These are phyloP conservation scores for Phrynosoma blainvillii DNA, from an alignment of 2,113 vertebrate species.

Conservation along the genomic window DNA sequence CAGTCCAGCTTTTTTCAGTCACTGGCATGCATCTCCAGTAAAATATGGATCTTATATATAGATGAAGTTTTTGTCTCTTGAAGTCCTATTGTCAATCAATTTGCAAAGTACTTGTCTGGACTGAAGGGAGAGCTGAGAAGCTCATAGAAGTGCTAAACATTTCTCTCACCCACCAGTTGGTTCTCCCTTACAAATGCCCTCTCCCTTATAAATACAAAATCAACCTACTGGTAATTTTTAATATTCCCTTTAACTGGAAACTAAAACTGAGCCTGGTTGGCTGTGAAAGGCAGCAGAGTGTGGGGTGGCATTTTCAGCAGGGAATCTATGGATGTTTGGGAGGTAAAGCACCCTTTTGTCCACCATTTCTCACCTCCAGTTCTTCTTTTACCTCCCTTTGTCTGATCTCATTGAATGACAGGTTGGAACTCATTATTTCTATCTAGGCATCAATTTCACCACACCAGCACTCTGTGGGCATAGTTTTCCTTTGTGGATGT, in stretches of 20 bases:
- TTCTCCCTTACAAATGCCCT: not conserved
- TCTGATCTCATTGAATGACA: not conserved
- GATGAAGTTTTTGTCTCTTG: not conserved
- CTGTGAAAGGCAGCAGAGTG: not conserved
- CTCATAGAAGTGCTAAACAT: not conserved
- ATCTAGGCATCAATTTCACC: not conserved
- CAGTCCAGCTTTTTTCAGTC: not conserved
- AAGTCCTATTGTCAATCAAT: not conserved
- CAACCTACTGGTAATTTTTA: not conserved
- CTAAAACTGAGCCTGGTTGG: not conserved
- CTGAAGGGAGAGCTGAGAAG: not conserved
- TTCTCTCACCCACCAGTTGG: not conserved
- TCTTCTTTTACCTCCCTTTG: not conserved
- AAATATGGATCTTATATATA: not conserved
- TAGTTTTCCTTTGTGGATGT: too few relatives aligned
- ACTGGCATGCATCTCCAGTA: not conserved
- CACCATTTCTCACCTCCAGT: too few relatives aligned
- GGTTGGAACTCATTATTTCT: not conserved
- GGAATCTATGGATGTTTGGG: not conserved
- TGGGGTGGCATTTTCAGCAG: not conserved
- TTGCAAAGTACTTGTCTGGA: not conserved
- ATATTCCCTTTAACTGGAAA: not conserved
- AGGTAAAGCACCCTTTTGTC: not conserved
- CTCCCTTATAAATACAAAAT: not conserved
- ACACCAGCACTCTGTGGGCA: too few relatives aligned